These are phyloP conservation scores for Drosophila kokeensis DNA, from an alignment of 2,888 invertebrate genomes.

Conservation along the genomic window DNA sequence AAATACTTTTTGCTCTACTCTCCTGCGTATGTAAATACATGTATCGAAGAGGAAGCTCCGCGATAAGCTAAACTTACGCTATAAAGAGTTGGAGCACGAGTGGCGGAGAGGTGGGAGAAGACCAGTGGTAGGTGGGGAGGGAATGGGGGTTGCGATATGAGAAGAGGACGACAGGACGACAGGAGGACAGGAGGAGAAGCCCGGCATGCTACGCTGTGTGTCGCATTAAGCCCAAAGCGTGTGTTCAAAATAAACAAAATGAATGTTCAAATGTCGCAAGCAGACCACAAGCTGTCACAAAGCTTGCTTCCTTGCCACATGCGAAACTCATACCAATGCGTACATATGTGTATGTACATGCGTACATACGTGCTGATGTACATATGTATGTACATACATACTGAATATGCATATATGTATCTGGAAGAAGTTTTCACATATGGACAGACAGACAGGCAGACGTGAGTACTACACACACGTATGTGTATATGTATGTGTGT, in stretches of 20 bases:
- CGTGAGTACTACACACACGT: constrained; percentile 16
- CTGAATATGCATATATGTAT: constrained; percentile 18
- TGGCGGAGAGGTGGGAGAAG: not conserved
- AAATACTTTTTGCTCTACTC: not conserved
- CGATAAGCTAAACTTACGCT: not conserved
- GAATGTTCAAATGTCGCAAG: constrained; percentile 80
- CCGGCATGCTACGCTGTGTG: constrained; percentile 48
- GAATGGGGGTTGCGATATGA: not conserved
- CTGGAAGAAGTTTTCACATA: constrained; percentile 4
- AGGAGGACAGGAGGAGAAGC: not conserved
- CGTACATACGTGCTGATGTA: constrained; percentile 1
- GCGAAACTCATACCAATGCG: constrained; percentile 8
- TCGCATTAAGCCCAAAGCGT: constrained; percentile 66
- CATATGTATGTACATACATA: constrained; percentile 23
- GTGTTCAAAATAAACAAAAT: constrained; percentile 76
- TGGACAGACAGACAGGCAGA: constrained; percentile 10
- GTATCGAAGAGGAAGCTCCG: not conserved
- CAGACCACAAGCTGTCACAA: constrained; percentile 83
- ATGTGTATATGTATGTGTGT: not conserved
- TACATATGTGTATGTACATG: constrained; percentile 25
- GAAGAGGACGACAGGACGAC: not conserved
- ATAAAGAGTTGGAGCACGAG: not conserved
- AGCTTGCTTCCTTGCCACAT: constrained; percentile 57
- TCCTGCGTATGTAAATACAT: not conserved
- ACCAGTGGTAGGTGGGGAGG: not conserved